A percentile compares a stretch with the other conserved stretches of the same genome.
phyloP scores from a whole-genome alignment of 2,888 invertebrate genomes.

The Catocala fraxini region DNA sequence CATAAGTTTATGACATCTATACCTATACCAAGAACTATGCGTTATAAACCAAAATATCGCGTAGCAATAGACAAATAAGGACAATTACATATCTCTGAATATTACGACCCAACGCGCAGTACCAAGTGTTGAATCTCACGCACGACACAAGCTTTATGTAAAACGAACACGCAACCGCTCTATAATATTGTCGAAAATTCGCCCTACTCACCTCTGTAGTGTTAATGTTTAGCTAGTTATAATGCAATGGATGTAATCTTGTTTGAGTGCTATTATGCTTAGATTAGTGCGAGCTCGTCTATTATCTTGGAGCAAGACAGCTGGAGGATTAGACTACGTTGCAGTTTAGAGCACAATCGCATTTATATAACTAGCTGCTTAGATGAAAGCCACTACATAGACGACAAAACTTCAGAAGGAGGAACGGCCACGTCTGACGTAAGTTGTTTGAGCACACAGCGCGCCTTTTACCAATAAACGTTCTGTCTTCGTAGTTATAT shows the following conservation, averaged over 20 bases:
- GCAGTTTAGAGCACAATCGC: no score
- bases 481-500: no score
- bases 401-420: no score
- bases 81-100: neutral
- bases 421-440: no score
- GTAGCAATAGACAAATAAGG: neutral
- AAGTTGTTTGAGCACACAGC: no score
- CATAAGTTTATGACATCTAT: no score
- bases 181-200: constrained; percentile 15
- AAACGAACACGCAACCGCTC: constrained; percentile 12
- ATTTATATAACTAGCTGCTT: no score
- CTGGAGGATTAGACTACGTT: neutral
- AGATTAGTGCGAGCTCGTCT: neutral
- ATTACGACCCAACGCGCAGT: neutral
- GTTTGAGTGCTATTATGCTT: constrained; percentile 6
- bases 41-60: neutral
- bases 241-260: constrained; percentile 14
- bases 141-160: constrained; percentile 15
- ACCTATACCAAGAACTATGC: no score
- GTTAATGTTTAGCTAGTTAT: constrained; percentile 3
- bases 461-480: no score
- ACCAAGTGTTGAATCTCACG: constrained; percentile 36
- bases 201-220: constrained; percentile 5
- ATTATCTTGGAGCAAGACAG: constrained; percentile 3
- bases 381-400: no score